Base-by-base conservation (phyloP, 92 coral and sea anemone genomes). In the Zoanthus solanderi region DNA sequence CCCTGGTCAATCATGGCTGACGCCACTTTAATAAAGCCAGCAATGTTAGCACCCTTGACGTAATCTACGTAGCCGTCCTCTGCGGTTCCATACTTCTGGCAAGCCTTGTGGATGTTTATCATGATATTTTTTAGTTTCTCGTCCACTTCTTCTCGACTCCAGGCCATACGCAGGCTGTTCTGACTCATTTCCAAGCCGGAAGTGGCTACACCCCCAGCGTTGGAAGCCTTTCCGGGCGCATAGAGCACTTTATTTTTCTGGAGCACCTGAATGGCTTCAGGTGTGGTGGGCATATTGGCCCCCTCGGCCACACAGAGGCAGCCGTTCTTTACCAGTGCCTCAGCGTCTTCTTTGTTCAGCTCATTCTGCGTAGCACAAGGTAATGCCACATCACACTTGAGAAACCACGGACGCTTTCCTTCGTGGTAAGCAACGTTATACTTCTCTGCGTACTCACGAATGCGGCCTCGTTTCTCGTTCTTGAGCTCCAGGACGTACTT, bases 101-200 rank as follows among this genome's bases (percentile, higher is more conserved):
- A 94, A 71, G 94, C 92, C 5, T 37, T 78, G 78, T 94, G 93
- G 60, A 94, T 89, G 32, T 37, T 82, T 28, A 34, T 45, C 84
- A 80, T 63, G 72, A 94, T 93, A 42, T 87, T 75, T 65, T 86
- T 81, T 84, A 94, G 71, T 90, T 92, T 94, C 68, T 77, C 72
- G 66, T 94, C 98, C 14, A 94, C 98, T 52, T 91, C 94, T 75
- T 93, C 91, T 65, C 94, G 84, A 32, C 86, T 87, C 98, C 98
- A 94, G 85, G 94, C 92, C 61, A 86, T 48, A 79, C 98, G 95
- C 83, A 87, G 88, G 90, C 98, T 94, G 84, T 94, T 94, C 65
- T 94, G 98, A 88, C 95, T 94, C 98, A 94, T 94, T 89, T 94
- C 98, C 68, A 94, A 87, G 14, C 98, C 98, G 67, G 98, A 94